A percentile compares a stretch with the other conserved stretches of the same genome.
phyloP scores from a whole-genome alignment of 2,888 invertebrate genomes.

The Gymnosoma rotundatum region DNA sequence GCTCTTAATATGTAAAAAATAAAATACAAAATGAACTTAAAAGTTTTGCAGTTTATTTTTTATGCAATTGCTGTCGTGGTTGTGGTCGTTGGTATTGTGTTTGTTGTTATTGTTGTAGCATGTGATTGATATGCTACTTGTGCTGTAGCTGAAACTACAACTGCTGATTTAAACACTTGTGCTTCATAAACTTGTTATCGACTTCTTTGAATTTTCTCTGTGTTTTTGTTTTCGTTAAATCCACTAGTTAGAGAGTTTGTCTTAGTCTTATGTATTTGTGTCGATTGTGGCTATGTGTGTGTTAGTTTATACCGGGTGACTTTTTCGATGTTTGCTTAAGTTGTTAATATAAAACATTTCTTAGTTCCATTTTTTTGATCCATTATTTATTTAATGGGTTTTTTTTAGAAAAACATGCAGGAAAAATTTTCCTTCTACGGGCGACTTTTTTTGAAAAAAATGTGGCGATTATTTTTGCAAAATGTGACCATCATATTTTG shows the following conservation, averaged over 20 bases:
- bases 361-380: too few relatives aligned
- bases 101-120: conserved; percentile 58
- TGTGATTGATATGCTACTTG: conserved; percentile 71
- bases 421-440: too few relatives aligned
- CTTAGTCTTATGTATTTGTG: conserved; percentile 12
- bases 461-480: too few relatives aligned
- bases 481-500: too few relatives aligned
- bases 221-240: conserved; percentile 44
- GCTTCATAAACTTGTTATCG: conserved; percentile 67
- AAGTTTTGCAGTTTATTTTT: conserved; percentile 38
- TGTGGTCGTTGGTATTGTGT: conserved; percentile 53
- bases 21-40: conserved; percentile 24
- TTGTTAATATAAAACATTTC: too few relatives aligned
- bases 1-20: conserved; percentile 73
- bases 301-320: not conserved
- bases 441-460: too few relatives aligned
- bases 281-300: not conserved
- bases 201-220: conserved; percentile 3
- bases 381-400: too few relatives aligned
- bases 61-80: conserved; percentile 19
- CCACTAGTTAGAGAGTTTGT: conserved; percentile 53
- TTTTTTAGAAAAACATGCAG: too few relatives aligned
- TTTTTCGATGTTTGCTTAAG: too few relatives aligned
- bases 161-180: conserved; percentile 70
- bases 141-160: conserved; percentile 51